phyloP scores from a whole-genome alignment of 2,797 vertebrate genomes.

The Gastrophryne carolinensis region DNA sequence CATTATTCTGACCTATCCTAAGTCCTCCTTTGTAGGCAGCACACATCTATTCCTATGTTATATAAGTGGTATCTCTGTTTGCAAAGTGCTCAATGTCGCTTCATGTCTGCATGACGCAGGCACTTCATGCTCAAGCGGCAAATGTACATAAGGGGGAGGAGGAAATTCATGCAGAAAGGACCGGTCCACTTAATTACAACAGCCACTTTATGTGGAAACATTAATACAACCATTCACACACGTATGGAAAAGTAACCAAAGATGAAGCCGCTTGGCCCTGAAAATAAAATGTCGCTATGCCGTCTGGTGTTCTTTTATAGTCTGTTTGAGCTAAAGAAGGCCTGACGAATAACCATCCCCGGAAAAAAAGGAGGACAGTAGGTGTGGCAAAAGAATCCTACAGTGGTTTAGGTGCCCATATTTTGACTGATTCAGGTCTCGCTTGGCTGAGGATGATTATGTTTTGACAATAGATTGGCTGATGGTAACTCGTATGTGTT shows the following conservation, averaged over 20 bases:
- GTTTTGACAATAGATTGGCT: too few species aligned
- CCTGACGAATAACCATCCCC: too few species aligned
- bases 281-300: not conserved
- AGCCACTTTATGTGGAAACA: not conserved
- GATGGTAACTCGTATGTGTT: too few species aligned
- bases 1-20: not conserved
- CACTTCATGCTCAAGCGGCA: not conserved
- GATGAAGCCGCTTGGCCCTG: not conserved
- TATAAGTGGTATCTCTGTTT: not conserved
- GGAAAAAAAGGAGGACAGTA: too few species aligned
- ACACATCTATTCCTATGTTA: not conserved
- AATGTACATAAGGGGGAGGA: not conserved
- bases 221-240: not conserved
- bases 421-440: too few species aligned
- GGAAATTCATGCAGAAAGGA: not conserved
- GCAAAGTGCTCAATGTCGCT: not conserved
- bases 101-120: not conserved
- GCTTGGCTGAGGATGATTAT: too few species aligned
- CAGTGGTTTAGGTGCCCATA: too few species aligned
- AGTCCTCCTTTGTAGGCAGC: not conserved
- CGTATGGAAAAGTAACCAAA: not conserved
- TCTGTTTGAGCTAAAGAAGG: too few species aligned
- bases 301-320: not conserved
- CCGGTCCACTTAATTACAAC: not conserved
- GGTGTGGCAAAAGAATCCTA: too few species aligned